A percentile compares a stretch with the other conserved stretches of the same genome.
phyloP scores from a whole-genome alignment of 1,140 invertebrate genomes.

The Aphidius gifuensis region DNA sequence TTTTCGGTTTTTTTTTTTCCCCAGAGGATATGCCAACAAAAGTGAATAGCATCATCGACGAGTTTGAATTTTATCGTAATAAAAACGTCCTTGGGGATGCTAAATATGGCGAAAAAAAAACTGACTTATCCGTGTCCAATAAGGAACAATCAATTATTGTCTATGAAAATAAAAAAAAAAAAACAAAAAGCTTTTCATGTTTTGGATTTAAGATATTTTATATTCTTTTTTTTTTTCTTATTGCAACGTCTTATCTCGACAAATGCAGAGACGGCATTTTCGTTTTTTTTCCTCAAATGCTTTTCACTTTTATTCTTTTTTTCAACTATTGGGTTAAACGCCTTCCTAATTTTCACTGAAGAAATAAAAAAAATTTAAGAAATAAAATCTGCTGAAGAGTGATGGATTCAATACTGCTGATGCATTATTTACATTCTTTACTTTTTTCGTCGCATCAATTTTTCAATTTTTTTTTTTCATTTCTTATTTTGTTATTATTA shows the following conservation, averaged over 20 bases:
- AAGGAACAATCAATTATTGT: no score
- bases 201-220: no score
- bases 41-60: slow-evolving; percentile 12
- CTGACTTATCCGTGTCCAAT: no score
- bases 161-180: no score
- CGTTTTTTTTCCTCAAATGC: no score
- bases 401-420: slow-evolving; percentile 5
- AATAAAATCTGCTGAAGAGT: not conserved
- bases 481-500: not conserved
- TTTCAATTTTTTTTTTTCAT: not conserved
- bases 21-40: not conserved
- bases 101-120: no score
- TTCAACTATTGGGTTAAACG: not conserved
- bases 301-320: no score
- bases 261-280: no score
- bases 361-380: not conserved
- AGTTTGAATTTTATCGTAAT: slow-evolving; percentile 7
- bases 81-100: not conserved
- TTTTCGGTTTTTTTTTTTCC: slow-evolving; percentile 10
- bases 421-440: not conserved
- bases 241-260: no score
- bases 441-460: no score
- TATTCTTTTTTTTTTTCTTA: no score
- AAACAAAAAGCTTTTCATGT: no score
- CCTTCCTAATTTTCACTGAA: slow-evolving; percentile 5